Evolutionary conservation across 2,888 invertebrate species (phyloP).

Genomic region (Xanthia togata): DNA sequence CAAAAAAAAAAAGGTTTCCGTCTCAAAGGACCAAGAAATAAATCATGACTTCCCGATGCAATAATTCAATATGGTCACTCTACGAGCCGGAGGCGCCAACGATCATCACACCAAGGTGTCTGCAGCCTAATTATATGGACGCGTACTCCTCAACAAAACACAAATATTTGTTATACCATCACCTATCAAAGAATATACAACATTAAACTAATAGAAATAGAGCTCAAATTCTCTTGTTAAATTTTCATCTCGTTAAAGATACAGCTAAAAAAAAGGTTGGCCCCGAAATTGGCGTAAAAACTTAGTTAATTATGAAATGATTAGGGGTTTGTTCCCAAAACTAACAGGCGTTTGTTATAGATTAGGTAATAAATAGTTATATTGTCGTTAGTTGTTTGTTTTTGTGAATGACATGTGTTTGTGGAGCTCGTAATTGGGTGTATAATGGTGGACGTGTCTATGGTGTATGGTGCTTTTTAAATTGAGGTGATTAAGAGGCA

Average conservation of each 20-base stretch:
- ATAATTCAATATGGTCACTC: slow-evolving; percentile 70
- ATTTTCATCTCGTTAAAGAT: slow-evolving; percentile 70
- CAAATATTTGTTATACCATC: slow-evolving; percentile 81
- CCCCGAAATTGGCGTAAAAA: slow-evolving; percentile 88
- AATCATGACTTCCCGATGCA: slow-evolving; percentile 62
- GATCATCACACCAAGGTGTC: slow-evolving; percentile 87
- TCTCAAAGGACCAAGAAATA: slow-evolving; percentile 24
- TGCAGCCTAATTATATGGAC: slow-evolving; percentile 87
- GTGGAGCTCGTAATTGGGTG: slow-evolving; percentile 62
- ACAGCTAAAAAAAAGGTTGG: slow-evolving; percentile 71
- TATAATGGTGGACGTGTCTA: slow-evolving; percentile 50
- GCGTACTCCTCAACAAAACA: slow-evolving; percentile 81
- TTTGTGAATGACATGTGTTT: slow-evolving; percentile 81
- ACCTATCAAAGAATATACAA: slow-evolving; percentile 69
- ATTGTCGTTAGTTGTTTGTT: slow-evolving; percentile 87
- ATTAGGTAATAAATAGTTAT: slow-evolving; percentile 89
- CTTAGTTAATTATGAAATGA: slow-evolving; percentile 88
- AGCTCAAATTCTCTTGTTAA: slow-evolving; percentile 62
- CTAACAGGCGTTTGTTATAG: slow-evolving; percentile 87
- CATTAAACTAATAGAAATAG: slow-evolving; percentile 63
- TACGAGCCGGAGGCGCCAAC: slow-evolving; percentile 84
- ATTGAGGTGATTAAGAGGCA: slow-evolving; percentile 29
- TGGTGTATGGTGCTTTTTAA: slow-evolving; percentile 23
- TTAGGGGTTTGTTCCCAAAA: slow-evolving; percentile 86
- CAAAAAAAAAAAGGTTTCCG: slow-evolving; percentile 2